Evolutionary conservation across 1,140 invertebrate genomes (phyloP), one percentile per base, ranked within the genome.

Genomic region (Orchestia grillus): DNA sequence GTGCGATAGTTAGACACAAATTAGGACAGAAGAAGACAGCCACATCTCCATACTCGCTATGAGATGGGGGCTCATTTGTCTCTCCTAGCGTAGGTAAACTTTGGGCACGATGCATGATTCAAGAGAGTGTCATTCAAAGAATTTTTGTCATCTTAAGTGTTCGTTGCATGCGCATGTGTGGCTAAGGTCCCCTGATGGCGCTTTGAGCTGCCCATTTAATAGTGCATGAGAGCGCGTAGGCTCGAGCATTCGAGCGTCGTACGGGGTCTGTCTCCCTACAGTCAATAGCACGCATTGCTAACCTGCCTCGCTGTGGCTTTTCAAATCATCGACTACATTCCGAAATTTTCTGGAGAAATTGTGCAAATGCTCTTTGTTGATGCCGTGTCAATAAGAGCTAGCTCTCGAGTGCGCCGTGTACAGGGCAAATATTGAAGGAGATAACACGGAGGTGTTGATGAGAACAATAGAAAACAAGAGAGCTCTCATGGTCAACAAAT

Each of bases 401-500:
- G 92, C 92, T 94, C 92, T 94, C 92, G 92, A 94, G 92, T 94
- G 92, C 92, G 92, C 92, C 92, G 92, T 94, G 92, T 94, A n/a
- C 92, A 47, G 43, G 40, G 92, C 44, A 94, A 94, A 94, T 94
- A 94, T 94, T 94, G 43, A 94, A 94, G 92, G 92, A 94, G 92
- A 94, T 94, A 94, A 94, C 92, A 94, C 92, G 44, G 44, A 94
- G 92, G 92, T 94, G 92, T 94, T 94, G 92, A 94, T 94, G 92
- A 94, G 92, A 94, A 94, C 92, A 94, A 94, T 94, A 94, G 92
- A 94, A 94, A 94, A 94, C 92, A 94, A 94, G 92, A 94, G 92
- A 94, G 92, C 92, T 94, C 92, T 94, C 92, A 44, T 94, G 92
- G 92, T 94, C 92, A 94, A 94, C 92, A 94, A 94, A 94, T 94